Base-by-base conservation (phyloP, 1,140 invertebrate species). In the Caenorhabditis remanei region DNA sequence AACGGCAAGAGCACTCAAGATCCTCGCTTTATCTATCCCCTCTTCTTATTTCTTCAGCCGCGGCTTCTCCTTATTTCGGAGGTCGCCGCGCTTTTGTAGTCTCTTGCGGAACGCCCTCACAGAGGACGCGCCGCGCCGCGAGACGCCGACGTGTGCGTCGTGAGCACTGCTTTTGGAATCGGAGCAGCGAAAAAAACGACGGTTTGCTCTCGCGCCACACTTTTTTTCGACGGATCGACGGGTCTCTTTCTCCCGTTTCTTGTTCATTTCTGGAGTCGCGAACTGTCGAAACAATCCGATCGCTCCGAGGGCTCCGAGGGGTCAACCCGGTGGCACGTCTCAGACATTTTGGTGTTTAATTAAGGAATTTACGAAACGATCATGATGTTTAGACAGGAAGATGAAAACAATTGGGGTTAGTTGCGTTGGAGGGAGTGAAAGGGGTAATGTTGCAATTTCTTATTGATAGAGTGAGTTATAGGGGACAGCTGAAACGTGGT, bases 11-110 rank as follows among this genome's bases (percentile, higher is more conserved):
- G 53, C 82, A 84, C 53, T 84, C 82, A 84, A 61, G 41, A 84
- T 56, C 82, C 53, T 84, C 55, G 56, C 56, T 84, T 61, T 84
- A 56, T 79, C 71, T 63, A 71, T 71, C 43, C n/a, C 65, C 14
- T 71, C 50, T 53, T 16, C 50, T 53, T 53, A 53, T 53, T 6
- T 41, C 79, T 83, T 41, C 55, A 41, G 41, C 53, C 55, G 53
- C 41, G 16, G 56, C 53, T 84, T 84, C 56, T 84, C 43, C 53
- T 41, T 40, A 46, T 46, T 71, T 71, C 65, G 43, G 32, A 32
- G 32, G 32, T 71, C 65, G 43, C 65, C 65, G n/a, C 41, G 71
- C 85, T 85, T 85, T 85, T 85, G 85, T 85, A 85, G 85, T 75
- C 85, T 53, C 48, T 85, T 67, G 85, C 85, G 85, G 67, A 67